These are phyloP conservation scores for Apteryx mantelli DNA, from an alignment of 2,113 vertebrate species.

Conservation along the genomic window DNA sequence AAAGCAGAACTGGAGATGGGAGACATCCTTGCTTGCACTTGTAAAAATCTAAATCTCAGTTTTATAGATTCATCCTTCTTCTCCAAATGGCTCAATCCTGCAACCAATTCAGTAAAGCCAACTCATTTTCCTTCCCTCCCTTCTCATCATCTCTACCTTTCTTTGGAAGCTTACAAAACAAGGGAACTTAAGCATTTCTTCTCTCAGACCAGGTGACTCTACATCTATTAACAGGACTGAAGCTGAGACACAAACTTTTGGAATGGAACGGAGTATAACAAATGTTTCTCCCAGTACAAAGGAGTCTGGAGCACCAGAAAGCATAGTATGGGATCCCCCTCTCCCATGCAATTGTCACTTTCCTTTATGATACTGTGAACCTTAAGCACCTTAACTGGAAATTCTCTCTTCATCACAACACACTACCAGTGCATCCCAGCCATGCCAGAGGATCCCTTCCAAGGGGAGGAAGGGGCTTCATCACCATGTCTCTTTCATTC, in stretches of 20 bases:
- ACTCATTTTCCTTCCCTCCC: neutral
- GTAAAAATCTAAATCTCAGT: neutral
- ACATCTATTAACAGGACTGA: neutral
- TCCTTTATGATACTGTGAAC: neutral
- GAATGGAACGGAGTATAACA: neutral
- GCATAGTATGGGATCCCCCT: neutral
- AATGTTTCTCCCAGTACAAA: neutral
- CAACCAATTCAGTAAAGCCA: neutral
- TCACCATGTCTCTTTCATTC: neutral
- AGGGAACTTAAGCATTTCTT: neutral
- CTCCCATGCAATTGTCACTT: neutral
- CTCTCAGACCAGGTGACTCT: neutral
- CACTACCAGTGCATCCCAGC: neutral
- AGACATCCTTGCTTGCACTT: neutral
- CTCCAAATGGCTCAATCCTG: neutral
- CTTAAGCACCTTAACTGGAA: neutral
- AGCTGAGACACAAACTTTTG: neutral
- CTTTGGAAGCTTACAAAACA: neutral
- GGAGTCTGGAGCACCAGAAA: neutral
- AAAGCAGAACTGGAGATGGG: neutral
- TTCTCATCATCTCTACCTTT: neutral
- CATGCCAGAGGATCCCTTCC: neutral
- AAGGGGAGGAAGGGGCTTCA: neutral
- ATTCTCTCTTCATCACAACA: neutral
- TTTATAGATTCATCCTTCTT: neutral